Conservation (phyloP, 2,797 vertebrate genomes). For the Gobionotothen gibberifrons region DNA sequence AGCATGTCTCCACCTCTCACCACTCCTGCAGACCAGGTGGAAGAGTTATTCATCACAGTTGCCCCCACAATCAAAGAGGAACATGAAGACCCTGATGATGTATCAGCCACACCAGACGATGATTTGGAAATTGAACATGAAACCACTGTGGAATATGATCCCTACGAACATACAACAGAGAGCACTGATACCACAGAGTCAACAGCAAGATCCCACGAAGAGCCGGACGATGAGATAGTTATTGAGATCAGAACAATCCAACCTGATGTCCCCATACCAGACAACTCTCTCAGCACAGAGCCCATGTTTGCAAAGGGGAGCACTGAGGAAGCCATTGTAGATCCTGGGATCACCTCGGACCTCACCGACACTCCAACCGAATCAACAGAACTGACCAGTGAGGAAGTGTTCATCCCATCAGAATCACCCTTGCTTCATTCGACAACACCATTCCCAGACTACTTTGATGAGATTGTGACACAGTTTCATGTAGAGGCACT, state of each 20-base stretch:
- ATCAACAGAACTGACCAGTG: conserved; percentile 39
- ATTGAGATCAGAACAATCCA: conserved; percentile 76
- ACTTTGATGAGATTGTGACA: conserved; percentile 35
- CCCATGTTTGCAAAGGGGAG: conserved; percentile 69
- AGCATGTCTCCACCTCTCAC: conserved; percentile 81
- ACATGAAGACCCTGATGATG: conserved; percentile 41
- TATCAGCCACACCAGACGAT: conserved; percentile 29
- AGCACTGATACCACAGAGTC: conserved; percentile 16
- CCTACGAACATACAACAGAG: conserved; percentile 30
- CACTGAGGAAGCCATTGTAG: conserved; percentile 75
- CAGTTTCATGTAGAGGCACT: conserved; percentile 30
- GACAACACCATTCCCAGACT: conserved; percentile 47
- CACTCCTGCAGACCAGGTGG: conserved; percentile 55
- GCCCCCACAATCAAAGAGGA: conserved; percentile 62
- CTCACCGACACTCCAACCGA: conserved; percentile 44
- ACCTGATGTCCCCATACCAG: conserved; percentile 76
- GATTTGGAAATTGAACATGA: conserved; percentile 48
- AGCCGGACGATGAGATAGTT: conserved; percentile 69
- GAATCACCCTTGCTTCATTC: conserved; percentile 40
- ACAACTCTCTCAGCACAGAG: conserved; percentile 67
- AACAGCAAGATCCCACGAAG: conserved; percentile 31
- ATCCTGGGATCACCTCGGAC: conserved; percentile 47
- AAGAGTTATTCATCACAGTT: conserved; percentile 68
- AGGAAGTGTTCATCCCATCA: conserved; percentile 40
- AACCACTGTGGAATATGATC: conserved; percentile 23